Conservation (phyloP, 2,888 invertebrate genomes). For the Acronicta psi region DNA sequence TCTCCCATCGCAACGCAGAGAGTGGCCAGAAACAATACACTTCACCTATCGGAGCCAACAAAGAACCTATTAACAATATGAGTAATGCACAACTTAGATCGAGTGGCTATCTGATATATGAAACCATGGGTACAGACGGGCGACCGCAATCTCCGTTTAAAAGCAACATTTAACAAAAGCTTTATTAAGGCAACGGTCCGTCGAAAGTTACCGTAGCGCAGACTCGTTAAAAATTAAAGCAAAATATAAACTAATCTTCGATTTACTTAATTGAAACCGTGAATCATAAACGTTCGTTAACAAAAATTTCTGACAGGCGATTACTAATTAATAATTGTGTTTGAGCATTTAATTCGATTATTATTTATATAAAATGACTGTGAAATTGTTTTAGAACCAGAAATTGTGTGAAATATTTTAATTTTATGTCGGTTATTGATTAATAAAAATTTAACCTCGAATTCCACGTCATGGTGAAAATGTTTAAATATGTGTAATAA, state of each 20-base stretch:
- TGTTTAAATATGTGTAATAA: constrained; percentile 32
- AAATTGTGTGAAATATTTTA: constrained; percentile 58
- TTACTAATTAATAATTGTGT: constrained; percentile 58
- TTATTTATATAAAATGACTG: constrained; percentile 54
- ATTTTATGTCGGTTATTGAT: constrained; percentile 39
- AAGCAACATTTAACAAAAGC: constrained; percentile 1
- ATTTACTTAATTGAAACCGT: constrained; percentile 60
- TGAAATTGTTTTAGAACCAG: constrained; percentile 54
- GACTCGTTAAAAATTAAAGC: constrained; percentile 43
- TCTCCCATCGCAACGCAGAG: constrained; percentile 53
- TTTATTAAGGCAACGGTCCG: not conserved
- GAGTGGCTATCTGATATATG: constrained; percentile 71
- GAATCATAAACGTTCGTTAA: constrained; percentile 61
- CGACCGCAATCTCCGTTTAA: constrained; percentile 34
- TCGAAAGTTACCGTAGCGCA: constrained; percentile 12
- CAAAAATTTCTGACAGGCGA: constrained; percentile 51
- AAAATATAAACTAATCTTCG: constrained; percentile 55
- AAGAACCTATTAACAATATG: constrained; percentile 78
- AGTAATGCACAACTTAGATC: constrained; percentile 82
- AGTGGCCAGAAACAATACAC: constrained; percentile 65
- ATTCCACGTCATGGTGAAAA: constrained; percentile 46
- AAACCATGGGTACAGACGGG: constrained; percentile 59
- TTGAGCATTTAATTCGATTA: constrained; percentile 56
- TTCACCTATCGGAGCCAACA: constrained; percentile 78
- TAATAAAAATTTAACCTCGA: constrained; percentile 40